Evolutionary conservation across 1,140 invertebrate genomes (phyloP), one percentile per base, ranked within the genome.

Genomic region (Musca vetustissima): DNA sequence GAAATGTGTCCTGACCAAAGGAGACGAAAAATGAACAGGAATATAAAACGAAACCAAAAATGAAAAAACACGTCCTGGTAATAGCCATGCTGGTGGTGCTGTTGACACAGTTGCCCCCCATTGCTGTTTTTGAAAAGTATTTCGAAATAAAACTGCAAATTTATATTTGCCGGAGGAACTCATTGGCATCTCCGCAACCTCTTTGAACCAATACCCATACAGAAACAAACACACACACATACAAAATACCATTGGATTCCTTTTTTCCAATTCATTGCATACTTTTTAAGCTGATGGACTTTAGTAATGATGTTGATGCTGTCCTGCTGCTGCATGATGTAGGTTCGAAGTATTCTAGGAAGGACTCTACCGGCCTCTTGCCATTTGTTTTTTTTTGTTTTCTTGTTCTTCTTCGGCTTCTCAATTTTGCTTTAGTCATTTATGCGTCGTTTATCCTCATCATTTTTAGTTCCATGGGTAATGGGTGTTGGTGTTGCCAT

Each of bases 1-100:
- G 65, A 66, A 66, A 66, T 52, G 65, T 66, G 65, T 66, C 65
- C 65, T 21, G 22, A 36, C 24, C 65, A 66, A 24, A 61, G 57
- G 57, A 61, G 36, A 43, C 36, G 36, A 43, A 43, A 43, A 43
- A 43, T 43, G 36, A 43, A 43, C 36, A 43, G 36, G 36, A 43
- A 43, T 43, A 43, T 13, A 43, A 43, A 43, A 43, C 36, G 6
- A 43, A 61, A 61, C 6, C 7, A 61, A 61, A n/a, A n/a, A n/a
- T n/a, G n/a, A n/a, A n/a, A n/a, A n/a, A 61, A 36, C 28, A 61
- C 22, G 28, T 43, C 6, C 36, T 43, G 6, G 36, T 43, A 43
- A 43, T 43, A 13, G 36, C 36, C 36, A 43, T 43, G 11, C 6
- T 43, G 36, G 7, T 43, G n/a, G n/a, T n/a, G n/a, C n/a, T n/a